Evolutionary conservation across 2,888 invertebrate genomes (phyloP).

Genomic region (Eulithis testata): DNA sequence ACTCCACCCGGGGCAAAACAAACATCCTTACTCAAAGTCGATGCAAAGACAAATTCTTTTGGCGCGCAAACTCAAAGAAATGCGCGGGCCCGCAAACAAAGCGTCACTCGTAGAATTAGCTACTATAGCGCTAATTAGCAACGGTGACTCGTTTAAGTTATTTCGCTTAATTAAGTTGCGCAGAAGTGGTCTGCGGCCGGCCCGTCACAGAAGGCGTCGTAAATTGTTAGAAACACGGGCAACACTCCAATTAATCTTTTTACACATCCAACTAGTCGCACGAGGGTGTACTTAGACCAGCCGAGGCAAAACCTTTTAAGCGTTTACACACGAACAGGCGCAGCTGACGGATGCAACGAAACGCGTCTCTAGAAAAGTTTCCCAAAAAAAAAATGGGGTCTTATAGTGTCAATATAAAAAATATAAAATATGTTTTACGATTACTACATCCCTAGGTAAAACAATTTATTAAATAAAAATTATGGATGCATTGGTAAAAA

Average conservation of each 20-base stretch:
- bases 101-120: slow-evolving; percentile 81
- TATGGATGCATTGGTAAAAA: not conserved
- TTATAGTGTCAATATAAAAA: not conserved
- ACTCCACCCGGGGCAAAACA: slow-evolving; percentile 68
- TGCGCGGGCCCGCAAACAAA: slow-evolving; percentile 74
- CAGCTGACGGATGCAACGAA: slow-evolving; percentile 30
- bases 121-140: slow-evolving; percentile 82
- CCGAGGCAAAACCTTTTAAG: slow-evolving; percentile 67
- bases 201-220: slow-evolving; percentile 75
- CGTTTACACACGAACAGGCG: slow-evolving; percentile 59
- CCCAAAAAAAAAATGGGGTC: not conserved
- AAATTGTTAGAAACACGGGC: slow-evolving; percentile 80
- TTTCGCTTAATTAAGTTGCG: slow-evolving; percentile 84
- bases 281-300: slow-evolving; percentile 75
- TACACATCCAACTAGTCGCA: slow-evolving; percentile 80
- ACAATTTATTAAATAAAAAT: too few relatives aligned
- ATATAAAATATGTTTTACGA: too few relatives aligned
- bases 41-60: slow-evolving; percentile 83
- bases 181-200: slow-evolving; percentile 83
- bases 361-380: slow-evolving; percentile 13
- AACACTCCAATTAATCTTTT: slow-evolving; percentile 85
- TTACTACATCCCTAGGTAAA: too few relatives aligned
- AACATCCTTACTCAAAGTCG: slow-evolving; percentile 78
- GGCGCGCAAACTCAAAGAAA: slow-evolving; percentile 79
- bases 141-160: slow-evolving; percentile 83